Evolutionary conservation across 1,140 invertebrate genomes (phyloP).

Genomic region (Panulirus ornatus): DNA sequence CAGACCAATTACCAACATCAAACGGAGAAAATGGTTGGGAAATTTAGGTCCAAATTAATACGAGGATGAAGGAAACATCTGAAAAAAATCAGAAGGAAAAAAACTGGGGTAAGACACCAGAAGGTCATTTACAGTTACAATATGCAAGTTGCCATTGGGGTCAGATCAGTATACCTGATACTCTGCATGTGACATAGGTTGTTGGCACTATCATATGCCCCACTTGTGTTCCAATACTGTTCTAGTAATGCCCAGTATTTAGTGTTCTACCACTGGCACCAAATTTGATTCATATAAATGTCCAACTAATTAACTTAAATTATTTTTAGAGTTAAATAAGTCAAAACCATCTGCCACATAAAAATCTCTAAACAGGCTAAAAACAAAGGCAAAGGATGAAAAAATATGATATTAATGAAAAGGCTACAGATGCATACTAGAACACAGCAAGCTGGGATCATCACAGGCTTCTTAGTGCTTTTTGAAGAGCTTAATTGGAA

Average conservation of each 20-base stretch:
- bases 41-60: slow-evolving; percentile 1
- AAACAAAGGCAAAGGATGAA: neutral
- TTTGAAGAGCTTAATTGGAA: slow-evolving; percentile 1
- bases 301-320: neutral
- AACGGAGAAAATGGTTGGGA: slow-evolving; percentile 39
- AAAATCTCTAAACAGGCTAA: neutral
- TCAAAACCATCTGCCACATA: slow-evolving; percentile 6
- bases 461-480: slow-evolving; percentile 45
- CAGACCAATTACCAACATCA: slow-evolving; percentile 57
- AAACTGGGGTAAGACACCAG: neutral
- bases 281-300: neutral
- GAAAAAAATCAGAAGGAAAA: neutral
- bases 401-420: slow-evolving; percentile 16
- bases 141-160: neutral
- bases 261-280: neutral
- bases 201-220: neutral
- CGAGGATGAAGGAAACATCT: neutral
- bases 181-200: neutral
- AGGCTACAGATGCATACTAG: slow-evolving; percentile 24
- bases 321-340: neutral
- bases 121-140: neutral
- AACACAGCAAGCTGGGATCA: slow-evolving; percentile 52
- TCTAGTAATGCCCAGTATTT: neutral
- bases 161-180: neutral
- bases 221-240: neutral